Evolutionary conservation across 2,113 vertebrate genomes (phyloP), one percentile per base, ranked within the genome.

Genomic region (Indri indri): DNA sequence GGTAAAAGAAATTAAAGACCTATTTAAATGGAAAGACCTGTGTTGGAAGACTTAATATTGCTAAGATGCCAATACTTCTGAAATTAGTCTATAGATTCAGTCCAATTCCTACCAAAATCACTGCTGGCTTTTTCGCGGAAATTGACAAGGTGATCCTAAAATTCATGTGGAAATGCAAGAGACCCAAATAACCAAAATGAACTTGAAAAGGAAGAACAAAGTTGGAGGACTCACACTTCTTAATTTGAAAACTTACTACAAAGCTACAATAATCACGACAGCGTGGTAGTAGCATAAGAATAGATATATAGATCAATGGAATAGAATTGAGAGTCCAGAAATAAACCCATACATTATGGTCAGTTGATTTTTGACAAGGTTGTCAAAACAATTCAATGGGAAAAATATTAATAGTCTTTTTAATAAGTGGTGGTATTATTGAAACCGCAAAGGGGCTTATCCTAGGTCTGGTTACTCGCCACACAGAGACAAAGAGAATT

Each of bases 231-330:
- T 95, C 79, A 63, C 12, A 89, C n/a, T 76, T 97, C 66, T 94
- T 16, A 52, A 87, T 86, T 73, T 89, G 6, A 86, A 87, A 97
- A 79, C 61, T 87, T 85, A 70, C 23, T 95, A 57, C 59, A 87
- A 91, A 86, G n/a, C 42, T 54, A 54, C 8, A 65, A 22, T 66
- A 73, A 47, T 40, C n/a, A 63, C 74, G 32, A 61, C 12, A 13
- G 13, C 59, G 2, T 40, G n/a, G 8, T 54, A 90, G 16, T 40
- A 27, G 71, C 45, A 63, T 57, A 85, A 80, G 52, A 91, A 74
- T 1, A 84, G 25, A 66, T 16, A 74, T 32, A 76, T 4, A 74
- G 47, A 66, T 74, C 27, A 93, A 65, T 37, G 61, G 57, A 40
- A 76, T 57, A 76, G 50, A 93, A 86, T 7, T 47, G 63, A 89